phyloP scores from a whole-genome alignment of 2,797 vertebrate genomes.

The Sorex maritimensis region DNA sequence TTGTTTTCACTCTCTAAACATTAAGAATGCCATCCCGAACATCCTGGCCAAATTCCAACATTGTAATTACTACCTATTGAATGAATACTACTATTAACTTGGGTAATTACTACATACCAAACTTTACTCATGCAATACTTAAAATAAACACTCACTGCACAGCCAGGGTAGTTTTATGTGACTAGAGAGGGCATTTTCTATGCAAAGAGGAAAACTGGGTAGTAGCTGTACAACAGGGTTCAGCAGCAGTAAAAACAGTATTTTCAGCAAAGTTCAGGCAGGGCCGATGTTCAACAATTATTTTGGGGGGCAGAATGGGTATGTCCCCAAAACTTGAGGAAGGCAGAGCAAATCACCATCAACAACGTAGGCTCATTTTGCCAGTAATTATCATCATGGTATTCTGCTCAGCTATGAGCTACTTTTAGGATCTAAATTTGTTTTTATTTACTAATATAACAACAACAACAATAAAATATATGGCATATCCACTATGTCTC shows the following conservation, averaged over 20 bases:
- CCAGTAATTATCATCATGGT: neutral
- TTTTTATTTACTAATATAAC: neutral
- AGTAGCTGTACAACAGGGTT: conserved; percentile 16
- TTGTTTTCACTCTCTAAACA: conserved; percentile 61
- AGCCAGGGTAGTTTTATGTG: conserved; percentile 55
- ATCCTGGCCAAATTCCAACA: conserved; percentile 70
- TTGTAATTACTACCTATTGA: conserved; percentile 72
- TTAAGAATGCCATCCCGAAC: conserved; percentile 36
- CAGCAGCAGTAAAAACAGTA: neutral
- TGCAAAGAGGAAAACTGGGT: conserved; percentile 39
- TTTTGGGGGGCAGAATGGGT: neutral
- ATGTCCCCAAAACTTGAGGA: neutral
- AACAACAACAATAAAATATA: neutral
- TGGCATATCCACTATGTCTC: neutral
- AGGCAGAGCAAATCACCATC: neutral
- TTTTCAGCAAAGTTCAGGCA: conserved; percentile 33
- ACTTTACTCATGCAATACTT: conserved; percentile 72
- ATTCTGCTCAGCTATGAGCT: neutral
- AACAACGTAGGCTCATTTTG: neutral
- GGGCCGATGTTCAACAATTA: neutral
- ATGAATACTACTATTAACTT: conserved; percentile 77
- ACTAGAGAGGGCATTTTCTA: conserved; percentile 48
- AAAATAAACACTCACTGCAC: conserved; percentile 72
- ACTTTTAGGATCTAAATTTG: conserved; percentile 33
- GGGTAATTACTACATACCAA: conserved; percentile 71